A percentile compares a stretch with the other conserved stretches of the same genome.
These are phyloP conservation scores for Serinus canaria DNA, from an alignment of 2,113 vertebrate species.

Conservation along the genomic window DNA sequence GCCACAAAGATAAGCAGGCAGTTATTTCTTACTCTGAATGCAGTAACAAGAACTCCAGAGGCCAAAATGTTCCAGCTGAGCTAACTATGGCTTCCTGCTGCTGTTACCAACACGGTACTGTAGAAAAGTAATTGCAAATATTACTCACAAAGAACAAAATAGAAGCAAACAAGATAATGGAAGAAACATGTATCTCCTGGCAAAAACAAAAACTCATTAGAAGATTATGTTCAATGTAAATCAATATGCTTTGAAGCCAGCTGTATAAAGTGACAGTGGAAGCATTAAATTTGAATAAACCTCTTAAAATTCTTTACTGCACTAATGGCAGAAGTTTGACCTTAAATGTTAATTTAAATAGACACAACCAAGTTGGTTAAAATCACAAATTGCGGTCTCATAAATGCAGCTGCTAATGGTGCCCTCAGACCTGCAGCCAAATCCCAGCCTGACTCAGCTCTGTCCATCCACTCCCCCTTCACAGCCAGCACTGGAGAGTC, in stretches of 20 bases:
- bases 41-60: background rate
- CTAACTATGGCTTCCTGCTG: conserved; percentile 33
- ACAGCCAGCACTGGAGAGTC: background rate
- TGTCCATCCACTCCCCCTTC: background rate
- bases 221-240: background rate
- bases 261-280: background rate
- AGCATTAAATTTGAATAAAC: background rate
- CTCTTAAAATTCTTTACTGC: background rate
- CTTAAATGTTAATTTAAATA: background rate
- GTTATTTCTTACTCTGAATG: conserved; percentile 9
- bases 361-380: background rate
- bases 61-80: conserved; percentile 37
- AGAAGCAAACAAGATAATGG: conserved; percentile 2
- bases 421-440: background rate
- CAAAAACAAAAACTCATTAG: background rate
- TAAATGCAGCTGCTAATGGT: background rate
- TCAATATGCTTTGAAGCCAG: background rate
- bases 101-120: background rate
- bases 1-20: background rate
- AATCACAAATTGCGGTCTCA: background rate
- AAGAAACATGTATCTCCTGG: background rate
- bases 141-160: background rate
- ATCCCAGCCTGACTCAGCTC: background rate
- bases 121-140: conserved; percentile 25
- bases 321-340: background rate